Percentiles rank a stretch among this genome's conserved stretches.
Conservation (phyloP, 2,888 invertebrate genomes). For the Oegoconia quadripuncta region DNA sequence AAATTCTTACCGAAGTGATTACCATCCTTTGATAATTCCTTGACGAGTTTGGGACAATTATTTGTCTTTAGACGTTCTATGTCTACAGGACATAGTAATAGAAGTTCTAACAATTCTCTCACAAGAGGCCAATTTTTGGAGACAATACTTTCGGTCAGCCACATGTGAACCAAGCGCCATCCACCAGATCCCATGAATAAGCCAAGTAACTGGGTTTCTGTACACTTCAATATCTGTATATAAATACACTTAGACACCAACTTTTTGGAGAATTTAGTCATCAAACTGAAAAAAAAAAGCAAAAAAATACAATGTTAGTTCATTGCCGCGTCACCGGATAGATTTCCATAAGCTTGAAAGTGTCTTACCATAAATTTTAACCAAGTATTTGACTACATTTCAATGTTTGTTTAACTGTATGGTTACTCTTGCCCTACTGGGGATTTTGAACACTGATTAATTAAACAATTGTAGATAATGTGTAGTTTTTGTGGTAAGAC, state of each 20-base stretch:
- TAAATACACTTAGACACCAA: constrained; percentile 97
- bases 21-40: constrained; percentile 90
- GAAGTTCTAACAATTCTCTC: constrained; percentile 90
- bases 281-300: constrained; percentile 85
- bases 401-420: no score
- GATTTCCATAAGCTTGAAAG: no score
- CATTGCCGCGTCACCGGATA: no score
- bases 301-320: constrained; percentile 11
- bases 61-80: constrained; percentile 94
- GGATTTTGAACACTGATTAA: no score
- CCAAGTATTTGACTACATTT: no score
- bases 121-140: constrained; percentile 93
- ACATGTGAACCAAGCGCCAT: constrained; percentile 93
- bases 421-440: no score
- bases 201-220: constrained; percentile 89
- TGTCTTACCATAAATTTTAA: no score
- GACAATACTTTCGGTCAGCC: constrained; percentile 93
- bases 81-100: constrained; percentile 93
- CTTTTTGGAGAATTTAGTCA: constrained; percentile 97
- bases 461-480: no score
- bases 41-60: constrained; percentile 94
- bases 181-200: constrained; percentile 95
- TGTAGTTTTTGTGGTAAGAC: no score
- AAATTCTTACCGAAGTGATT: constrained; percentile 85
- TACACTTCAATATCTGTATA: constrained; percentile 93